A percentile compares a stretch with the other conserved stretches of the same genome.
These are phyloP conservation scores for Falco novaeseelandiae DNA, from an alignment of 2,797 vertebrate genomes.

Conservation along the genomic window DNA sequence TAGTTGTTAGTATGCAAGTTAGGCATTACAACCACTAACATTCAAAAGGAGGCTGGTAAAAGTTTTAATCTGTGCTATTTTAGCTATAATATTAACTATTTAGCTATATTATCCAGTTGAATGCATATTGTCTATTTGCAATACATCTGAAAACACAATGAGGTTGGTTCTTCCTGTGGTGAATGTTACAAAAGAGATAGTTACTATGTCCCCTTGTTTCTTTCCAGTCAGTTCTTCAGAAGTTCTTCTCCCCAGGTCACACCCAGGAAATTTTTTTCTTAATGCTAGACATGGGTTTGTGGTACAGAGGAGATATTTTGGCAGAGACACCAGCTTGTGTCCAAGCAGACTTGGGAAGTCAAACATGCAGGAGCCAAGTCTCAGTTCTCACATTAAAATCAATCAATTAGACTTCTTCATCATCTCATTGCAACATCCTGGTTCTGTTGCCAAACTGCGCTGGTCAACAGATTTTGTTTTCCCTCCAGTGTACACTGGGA, in stretches of 20 bases:
- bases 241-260: neutral
- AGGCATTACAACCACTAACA: neutral
- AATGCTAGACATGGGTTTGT: neutral
- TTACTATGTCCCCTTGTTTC: neutral
- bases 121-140: neutral
- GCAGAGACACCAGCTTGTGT: neutral
- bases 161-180: neutral
- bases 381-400: neutral
- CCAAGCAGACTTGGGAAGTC: conserved; percentile 8
- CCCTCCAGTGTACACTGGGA: neutral
- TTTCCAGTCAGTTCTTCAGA: neutral
- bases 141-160: neutral
- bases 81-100: neutral
- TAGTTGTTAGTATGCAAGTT: neutral
- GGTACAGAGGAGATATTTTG: neutral
- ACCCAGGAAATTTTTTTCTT: neutral
- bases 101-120: neutral
- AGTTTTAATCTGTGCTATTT: neutral
- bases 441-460: conserved; percentile 18
- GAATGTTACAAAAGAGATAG: neutral
- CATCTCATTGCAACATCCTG: conserved; percentile 9
- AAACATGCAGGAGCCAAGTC: neutral
- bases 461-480: neutral
- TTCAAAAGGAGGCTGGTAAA: neutral
- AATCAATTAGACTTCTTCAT: neutral